Conservation (phyloP, 2,113 vertebrate genomes). For the Takifugu bimaculatus region DNA sequence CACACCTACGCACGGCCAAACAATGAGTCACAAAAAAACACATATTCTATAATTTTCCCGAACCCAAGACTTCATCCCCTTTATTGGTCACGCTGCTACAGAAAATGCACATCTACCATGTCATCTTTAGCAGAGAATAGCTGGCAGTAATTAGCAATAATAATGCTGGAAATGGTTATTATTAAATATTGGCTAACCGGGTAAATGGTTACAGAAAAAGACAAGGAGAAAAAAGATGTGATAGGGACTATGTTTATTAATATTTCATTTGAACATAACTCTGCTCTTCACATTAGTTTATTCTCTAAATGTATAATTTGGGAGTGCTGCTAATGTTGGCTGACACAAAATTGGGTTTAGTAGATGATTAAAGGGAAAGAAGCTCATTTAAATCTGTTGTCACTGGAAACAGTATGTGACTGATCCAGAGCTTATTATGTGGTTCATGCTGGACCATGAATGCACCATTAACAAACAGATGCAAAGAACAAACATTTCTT, state of each 20-base stretch:
- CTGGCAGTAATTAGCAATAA: slow-evolving; percentile 56
- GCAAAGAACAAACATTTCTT: too few species aligned
- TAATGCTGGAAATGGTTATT: slow-evolving; percentile 51
- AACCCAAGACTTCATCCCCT: slow-evolving; percentile 35
- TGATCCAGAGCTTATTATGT: too few species aligned
- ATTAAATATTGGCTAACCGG: slow-evolving; percentile 33
- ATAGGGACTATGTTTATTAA: not conserved
- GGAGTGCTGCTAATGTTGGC: too few species aligned
- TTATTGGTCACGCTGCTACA: slow-evolving; percentile 31
- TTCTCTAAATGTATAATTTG: too few species aligned
- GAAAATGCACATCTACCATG: slow-evolving; percentile 46
- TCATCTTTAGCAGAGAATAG: slow-evolving; percentile 63
- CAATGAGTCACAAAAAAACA: slow-evolving; percentile 11
- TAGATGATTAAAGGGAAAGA: too few species aligned
- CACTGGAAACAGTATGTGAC: too few species aligned
- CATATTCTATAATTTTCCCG: slow-evolving; percentile 34
- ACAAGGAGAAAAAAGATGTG: not conserved
- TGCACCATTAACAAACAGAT: too few species aligned
- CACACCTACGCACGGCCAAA: slow-evolving; percentile 24
- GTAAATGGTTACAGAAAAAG: slow-evolving; percentile 33
- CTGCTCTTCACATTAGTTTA: too few species aligned
- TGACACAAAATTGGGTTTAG: too few species aligned
- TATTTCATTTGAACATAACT: too few species aligned
- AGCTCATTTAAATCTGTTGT: too few species aligned
- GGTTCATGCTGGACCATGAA: too few species aligned